Percentiles rank a stretch among this genome's conserved stretches.
These are phyloP conservation scores for Epizoanthus ramosus DNA, from an alignment of 92 coral and sea anemone species.

Conservation along the genomic window DNA sequence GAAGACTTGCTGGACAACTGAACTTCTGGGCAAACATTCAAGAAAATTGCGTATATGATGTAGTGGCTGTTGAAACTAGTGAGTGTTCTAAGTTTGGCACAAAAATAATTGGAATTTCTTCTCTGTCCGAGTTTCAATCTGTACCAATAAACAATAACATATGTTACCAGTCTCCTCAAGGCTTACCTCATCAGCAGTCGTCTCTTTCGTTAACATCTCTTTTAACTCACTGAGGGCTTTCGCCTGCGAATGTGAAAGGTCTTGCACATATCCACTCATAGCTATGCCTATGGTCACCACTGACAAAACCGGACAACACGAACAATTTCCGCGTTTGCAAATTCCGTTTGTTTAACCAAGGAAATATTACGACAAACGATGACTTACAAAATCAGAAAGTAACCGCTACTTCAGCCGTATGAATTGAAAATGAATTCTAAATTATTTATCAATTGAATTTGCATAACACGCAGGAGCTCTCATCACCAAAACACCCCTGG, in stretches of 20 bases:
- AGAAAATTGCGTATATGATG: too few species aligned
- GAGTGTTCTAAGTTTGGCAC: not conserved
- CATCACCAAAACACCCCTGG: not conserved
- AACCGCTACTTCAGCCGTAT: not conserved
- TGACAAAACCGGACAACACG: not conserved
- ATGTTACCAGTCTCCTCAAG: not conserved
- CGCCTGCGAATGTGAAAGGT: slow-evolving; percentile 70
- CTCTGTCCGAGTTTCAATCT: not conserved
- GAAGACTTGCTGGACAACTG: not conserved
- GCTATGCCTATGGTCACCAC: not conserved
- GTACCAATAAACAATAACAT: not conserved
- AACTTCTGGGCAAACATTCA: not conserved
- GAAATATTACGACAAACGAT: not conserved
- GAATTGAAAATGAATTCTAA: not conserved
- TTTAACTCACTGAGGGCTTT: slow-evolving; percentile 71
- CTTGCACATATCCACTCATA: slow-evolving; percentile 75
- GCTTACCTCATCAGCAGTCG: slow-evolving; percentile 82
- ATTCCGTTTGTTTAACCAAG: not conserved
- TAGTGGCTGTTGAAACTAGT: not conserved
- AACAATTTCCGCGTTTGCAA: not conserved
- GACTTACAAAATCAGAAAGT: not conserved
- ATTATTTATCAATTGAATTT: slow-evolving; percentile 15
- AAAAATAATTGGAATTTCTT: not conserved
- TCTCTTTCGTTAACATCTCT: slow-evolving; percentile 69
- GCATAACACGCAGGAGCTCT: not conserved